A percentile compares a stretch with the other conserved stretches of the same genome.
Evolutionary conservation across 2,797 vertebrate species (phyloP).

Genomic region (Erpetoichthys calabaricus): DNA sequence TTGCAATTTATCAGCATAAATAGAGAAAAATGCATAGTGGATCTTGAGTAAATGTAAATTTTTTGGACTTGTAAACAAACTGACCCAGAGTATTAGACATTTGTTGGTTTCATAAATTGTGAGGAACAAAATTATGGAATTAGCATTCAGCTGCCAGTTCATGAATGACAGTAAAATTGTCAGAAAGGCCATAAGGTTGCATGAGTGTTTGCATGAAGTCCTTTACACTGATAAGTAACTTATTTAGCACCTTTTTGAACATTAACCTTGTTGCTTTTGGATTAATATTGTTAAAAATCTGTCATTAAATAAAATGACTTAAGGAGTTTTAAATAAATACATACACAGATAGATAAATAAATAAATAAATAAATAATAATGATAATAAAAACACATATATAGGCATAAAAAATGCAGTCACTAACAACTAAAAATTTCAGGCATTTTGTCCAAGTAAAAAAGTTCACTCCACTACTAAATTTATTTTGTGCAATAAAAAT

Average conservation of each 20-base stretch:
- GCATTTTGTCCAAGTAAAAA: too few relatives aligned
- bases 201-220: constrained; percentile 1
- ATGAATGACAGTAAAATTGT: background rate
- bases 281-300: background rate
- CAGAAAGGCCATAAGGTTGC: background rate
- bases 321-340: background rate
- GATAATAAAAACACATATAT: constrained; percentile 30
- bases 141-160: background rate
- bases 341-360: constrained; percentile 19
- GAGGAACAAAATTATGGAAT: background rate
- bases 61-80: too few relatives aligned
- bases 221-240: background rate
- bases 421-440: too few relatives aligned
- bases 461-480: too few relatives aligned
- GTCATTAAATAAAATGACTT: background rate
- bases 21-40: too few relatives aligned
- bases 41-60: too few relatives aligned
- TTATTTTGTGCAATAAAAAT: too few relatives aligned
- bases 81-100: background rate
- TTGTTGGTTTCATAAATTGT: background rate
- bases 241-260: background rate
- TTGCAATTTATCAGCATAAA: too few relatives aligned
- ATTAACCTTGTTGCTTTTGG: background rate
- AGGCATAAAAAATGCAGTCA: constrained; percentile 22
- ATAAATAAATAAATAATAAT: constrained; percentile 20